Conservation (phyloP, 2,797 vertebrate genomes). For the Gymnopithys bicolor region DNA sequence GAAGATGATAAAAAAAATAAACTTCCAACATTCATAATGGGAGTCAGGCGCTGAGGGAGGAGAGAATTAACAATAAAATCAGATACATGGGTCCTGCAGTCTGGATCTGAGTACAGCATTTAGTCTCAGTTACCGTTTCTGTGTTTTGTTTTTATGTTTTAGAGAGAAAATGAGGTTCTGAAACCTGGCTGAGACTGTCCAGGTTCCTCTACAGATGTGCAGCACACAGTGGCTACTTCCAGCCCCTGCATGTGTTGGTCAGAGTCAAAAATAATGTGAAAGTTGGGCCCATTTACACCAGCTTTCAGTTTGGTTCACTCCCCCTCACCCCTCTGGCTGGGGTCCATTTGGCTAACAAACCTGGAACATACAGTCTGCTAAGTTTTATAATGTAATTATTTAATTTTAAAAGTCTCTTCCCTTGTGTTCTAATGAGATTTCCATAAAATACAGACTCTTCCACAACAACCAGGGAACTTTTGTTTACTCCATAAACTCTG, state of each 20-base stretch:
- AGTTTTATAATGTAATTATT: conserved; percentile 49
- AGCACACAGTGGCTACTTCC: background rate
- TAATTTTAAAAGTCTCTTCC: conserved; percentile 30
- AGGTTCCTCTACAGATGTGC: background rate
- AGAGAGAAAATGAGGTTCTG: background rate
- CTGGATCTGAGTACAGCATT: background rate
- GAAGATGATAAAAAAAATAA: background rate
- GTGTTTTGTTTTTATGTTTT: background rate
- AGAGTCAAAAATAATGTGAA: background rate
- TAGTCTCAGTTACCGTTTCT: background rate
- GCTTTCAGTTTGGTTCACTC: background rate
- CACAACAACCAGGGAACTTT: background rate
- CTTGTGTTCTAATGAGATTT: conserved; percentile 27
- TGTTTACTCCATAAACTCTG: background rate
- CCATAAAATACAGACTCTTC: background rate
- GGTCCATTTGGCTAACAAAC: conserved; percentile 29
- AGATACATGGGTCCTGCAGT: background rate
- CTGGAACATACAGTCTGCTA: conserved; percentile 10
- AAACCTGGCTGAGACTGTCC: background rate
- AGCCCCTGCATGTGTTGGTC: background rate
- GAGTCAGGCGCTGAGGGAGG: background rate
- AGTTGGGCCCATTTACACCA: background rate
- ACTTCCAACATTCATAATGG: background rate
- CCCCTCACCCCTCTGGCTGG: conserved; percentile 3
- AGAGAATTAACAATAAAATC: background rate